Evolutionary conservation across 2,888 invertebrate species (phyloP), one percentile per base, ranked within the genome.

Genomic region (Branchellion lobata): DNA sequence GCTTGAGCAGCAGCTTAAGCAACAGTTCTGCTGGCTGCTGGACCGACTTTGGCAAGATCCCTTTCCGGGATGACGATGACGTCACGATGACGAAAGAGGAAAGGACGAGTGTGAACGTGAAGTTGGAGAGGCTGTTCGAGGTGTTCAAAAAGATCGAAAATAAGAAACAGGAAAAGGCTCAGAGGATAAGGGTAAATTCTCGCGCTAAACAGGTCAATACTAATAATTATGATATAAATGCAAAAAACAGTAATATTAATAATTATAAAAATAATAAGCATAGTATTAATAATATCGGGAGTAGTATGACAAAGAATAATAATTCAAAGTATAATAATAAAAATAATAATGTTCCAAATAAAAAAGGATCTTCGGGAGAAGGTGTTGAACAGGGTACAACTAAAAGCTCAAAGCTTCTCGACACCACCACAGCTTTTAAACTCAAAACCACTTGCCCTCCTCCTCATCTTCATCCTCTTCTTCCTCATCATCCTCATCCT

Each of bases 101-200:
- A 65, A 61, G 47, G 31, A 24, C 24, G 29, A n/a, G 29, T 1
- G 34, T 77, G 18, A 77, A 77, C 31, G 34, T 34, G 8, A 77
- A 33, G 34, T 34, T 77, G 14, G 77, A 77, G n/a, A 18, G 77
- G 2, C 34, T 77, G 57, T 77, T 77, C 34, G 77, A 77, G 24
- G 77, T 77, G 3, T 77, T 61, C 34, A 77, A 77, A 29, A 77
- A 65, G 31, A 77, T 77, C 27, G 77, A 77, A 65, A 65, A 53
- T n/a, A 61, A 65, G n/a, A 40, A 51, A 14, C 21, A 47, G 51
- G 27, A 73, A 34, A 73, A 73, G 21, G 40, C 47, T 47, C 11
- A 47, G 18, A 47, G 18, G 47, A 47, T 47, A 14, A 47, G 8
- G 18, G 18, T 14, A 47, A 47, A 47, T 47, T 18, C 18, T 47